These are phyloP conservation scores for Paraplagusia blochii DNA, from an alignment of 2,113 vertebrate genomes.

Conservation along the genomic window DNA sequence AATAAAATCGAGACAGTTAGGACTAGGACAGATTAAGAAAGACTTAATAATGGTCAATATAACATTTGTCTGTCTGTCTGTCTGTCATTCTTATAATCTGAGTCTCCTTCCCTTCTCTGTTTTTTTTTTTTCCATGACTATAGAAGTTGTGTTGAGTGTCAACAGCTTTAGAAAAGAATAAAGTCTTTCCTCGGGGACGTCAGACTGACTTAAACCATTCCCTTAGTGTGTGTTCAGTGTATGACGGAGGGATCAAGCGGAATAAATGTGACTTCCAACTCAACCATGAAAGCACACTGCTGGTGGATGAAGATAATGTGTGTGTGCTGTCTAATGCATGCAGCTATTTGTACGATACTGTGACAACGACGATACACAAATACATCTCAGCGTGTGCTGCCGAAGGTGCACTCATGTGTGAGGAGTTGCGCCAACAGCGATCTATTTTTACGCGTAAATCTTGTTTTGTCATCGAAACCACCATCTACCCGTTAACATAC, in stretches of 20 bases:
- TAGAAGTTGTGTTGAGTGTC: no score
- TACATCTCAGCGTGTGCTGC: neutral
- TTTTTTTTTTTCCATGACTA: no score
- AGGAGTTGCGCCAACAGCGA: slow-evolving; percentile 14
- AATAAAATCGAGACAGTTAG: no score
- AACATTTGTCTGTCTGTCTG: no score
- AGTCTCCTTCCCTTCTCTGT: no score
- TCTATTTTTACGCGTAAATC: slow-evolving; percentile 66
- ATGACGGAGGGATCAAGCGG: neutral
- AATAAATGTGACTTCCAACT: neutral
- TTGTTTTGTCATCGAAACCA: slow-evolving; percentile 38
- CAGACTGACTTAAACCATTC: slow-evolving; percentile 22
- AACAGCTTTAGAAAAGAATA: neutral
- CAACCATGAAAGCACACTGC: neutral
- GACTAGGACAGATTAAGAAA: no score
- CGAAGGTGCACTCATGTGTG: slow-evolving; percentile 43
- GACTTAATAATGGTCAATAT: no score
- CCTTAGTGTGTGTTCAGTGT: slow-evolving; percentile 4
- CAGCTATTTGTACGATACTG: neutral
- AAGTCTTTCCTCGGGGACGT: slow-evolving; percentile 20
- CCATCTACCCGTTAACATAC: slow-evolving; percentile 2
- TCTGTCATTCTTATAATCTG: no score
- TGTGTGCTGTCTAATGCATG: slow-evolving; percentile 8
- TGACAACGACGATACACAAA: neutral
- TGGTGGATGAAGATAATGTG: neutral